Percentiles rank a stretch among this genome's conserved stretches.
These are phyloP conservation scores for Alaudala cheleensis DNA, from an alignment of 2,113 vertebrate genomes.

Conservation along the genomic window DNA sequence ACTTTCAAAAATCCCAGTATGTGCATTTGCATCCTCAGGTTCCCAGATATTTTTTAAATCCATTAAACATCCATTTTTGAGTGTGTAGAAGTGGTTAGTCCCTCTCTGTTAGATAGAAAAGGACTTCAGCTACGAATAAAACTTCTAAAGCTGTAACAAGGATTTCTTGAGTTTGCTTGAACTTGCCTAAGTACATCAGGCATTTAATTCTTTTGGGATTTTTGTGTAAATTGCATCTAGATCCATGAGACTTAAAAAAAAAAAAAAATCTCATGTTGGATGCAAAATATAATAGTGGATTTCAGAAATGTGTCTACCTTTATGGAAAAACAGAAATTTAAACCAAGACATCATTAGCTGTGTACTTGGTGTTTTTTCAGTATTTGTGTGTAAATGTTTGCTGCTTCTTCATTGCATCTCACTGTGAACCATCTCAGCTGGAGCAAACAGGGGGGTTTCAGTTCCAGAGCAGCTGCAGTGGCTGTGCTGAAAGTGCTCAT, in stretches of 20 bases:
- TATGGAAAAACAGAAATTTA: neutral
- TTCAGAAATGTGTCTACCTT: neutral
- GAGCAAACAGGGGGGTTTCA: fast-evolving
- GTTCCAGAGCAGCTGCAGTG: neutral
- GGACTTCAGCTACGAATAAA: neutral
- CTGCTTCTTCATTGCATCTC: neutral
- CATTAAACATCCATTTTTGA: neutral
- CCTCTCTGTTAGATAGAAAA: neutral
- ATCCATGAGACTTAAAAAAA: neutral
- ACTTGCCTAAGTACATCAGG: neutral
- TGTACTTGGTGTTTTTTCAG: neutral
- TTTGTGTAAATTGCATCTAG: neutral
- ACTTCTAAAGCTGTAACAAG: neutral
- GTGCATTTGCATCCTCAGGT: neutral
- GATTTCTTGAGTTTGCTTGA: neutral
- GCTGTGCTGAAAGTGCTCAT: neutral
- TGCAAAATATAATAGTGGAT: neutral
- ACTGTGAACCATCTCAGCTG: neutral
- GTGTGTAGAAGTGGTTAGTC: neutral
- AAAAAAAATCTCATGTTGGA: neutral
- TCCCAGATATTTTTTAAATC: neutral
- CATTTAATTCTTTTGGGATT: neutral
- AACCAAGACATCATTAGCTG: neutral
- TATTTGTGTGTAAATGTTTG: neutral
- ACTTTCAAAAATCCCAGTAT: neutral